Evolutionary conservation across 53 echinoderm and acorn worm genomes (phyloP).

Genomic region (Hippasteria phrygiana): DNA sequence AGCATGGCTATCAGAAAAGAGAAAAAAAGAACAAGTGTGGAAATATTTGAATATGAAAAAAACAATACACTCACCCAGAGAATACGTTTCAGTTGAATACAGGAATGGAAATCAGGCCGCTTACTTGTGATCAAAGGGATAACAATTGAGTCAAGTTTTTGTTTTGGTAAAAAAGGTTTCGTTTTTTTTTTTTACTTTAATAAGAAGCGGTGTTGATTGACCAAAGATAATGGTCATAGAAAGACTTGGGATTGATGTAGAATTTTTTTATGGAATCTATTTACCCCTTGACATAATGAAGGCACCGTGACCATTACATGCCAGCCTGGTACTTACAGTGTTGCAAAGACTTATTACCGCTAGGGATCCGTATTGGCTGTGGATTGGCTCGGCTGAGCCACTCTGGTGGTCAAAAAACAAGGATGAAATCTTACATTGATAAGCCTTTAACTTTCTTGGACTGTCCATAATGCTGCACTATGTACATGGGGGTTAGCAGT

Average conservation of each 20-base stretch:
- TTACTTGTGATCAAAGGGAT: too few relatives aligned
- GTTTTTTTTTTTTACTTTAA: too few relatives aligned
- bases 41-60: background rate
- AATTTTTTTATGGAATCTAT: background rate
- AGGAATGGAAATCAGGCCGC: too few relatives aligned
- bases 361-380: conserved; percentile 62
- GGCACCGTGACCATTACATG: background rate
- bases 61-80: background rate
- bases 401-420: conserved; percentile 25
- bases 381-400: conserved; percentile 74
- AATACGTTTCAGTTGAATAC: too few relatives aligned
- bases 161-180: too few relatives aligned
- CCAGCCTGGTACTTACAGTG: conserved; percentile 45
- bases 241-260: too few relatives aligned
- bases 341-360: conserved; percentile 27
- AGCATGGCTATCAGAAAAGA: background rate
- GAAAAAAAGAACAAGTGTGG: background rate
- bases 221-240: too few relatives aligned
- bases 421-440: background rate
- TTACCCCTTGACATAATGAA: background rate
- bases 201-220: too few relatives aligned
- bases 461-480: background rate
- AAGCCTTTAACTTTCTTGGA: background rate
- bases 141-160: too few relatives aligned
- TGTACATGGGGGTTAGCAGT: background rate